Evolutionary conservation across 2,797 vertebrate genomes (phyloP).

Genomic region (Neosalanx taihuensis): DNA sequence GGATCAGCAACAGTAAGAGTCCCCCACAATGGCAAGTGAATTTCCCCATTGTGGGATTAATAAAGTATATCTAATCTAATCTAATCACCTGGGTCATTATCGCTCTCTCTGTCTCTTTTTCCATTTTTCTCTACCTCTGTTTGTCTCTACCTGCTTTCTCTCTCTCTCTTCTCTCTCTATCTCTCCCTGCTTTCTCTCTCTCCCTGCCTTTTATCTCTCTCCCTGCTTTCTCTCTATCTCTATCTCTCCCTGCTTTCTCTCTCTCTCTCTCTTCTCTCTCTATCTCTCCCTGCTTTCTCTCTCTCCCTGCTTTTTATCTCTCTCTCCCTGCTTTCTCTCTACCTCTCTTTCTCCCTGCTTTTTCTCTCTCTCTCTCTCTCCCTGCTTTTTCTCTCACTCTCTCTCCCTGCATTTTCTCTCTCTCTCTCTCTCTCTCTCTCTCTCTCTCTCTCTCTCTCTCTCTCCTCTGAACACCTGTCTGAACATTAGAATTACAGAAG

Average conservation of each 20-base stretch:
- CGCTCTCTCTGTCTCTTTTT: conserved; percentile 17
- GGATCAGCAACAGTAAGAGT: too few species aligned
- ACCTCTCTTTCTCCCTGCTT: background rate
- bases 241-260: too few species aligned
- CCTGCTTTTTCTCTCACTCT: too few species aligned
- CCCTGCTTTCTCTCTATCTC: background rate
- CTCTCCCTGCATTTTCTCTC: too few species aligned
- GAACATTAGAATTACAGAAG: background rate
- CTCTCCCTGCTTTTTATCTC: too few species aligned
- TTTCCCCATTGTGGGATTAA: too few species aligned
- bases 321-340: background rate
- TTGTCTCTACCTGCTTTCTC: background rate
- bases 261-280: too few species aligned
- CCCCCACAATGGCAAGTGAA: too few species aligned
- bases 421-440: background rate
- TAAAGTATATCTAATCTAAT: too few species aligned
- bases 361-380: background rate
- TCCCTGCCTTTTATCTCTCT: too few species aligned
- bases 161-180: too few species aligned
- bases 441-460: background rate
- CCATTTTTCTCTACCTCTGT: background rate
- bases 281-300: background rate
- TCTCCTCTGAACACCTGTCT: background rate
- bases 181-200: background rate
- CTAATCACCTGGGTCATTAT: too few species aligned